These are phyloP conservation scores for Drosophila tanythrix DNA, from an alignment of 2,888 invertebrate species.

Conservation along the genomic window DNA sequence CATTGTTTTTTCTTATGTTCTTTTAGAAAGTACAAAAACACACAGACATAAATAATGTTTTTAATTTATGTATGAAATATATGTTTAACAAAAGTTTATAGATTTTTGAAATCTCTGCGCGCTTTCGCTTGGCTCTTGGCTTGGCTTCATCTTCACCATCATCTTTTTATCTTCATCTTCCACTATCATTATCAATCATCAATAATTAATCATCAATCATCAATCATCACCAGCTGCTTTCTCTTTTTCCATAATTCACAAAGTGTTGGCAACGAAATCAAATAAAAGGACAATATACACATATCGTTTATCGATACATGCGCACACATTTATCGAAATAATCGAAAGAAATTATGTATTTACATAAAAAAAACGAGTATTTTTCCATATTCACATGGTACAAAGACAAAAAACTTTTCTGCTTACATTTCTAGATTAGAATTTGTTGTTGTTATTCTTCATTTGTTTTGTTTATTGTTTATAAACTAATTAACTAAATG, in stretches of 20 bases:
- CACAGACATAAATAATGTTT: constrained; percentile 65
- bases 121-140: constrained; percentile 74
- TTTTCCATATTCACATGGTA: constrained; percentile 58
- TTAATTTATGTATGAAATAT: constrained; percentile 44
- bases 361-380: constrained; percentile 60
- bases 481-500: constrained; percentile 72
- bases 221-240: constrained; percentile 4
- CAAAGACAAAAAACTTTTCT: constrained; percentile 29
- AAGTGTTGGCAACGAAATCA: constrained; percentile 73
- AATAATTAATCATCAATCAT: background rate
- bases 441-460: constrained; percentile 8
- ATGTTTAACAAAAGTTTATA: constrained; percentile 78
- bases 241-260: constrained; percentile 48
- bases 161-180: constrained; percentile 3
- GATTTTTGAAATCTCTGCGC: constrained; percentile 78
- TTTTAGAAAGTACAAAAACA: constrained; percentile 77
- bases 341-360: constrained; percentile 62
- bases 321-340: constrained; percentile 18
- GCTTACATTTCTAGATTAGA: constrained; percentile 59
- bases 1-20: constrained; percentile 47
- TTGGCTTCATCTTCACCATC: constrained; percentile 48
- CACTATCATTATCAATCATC: no score
- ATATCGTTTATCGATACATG: constrained; percentile 16
- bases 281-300: constrained; percentile 13
- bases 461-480: constrained; percentile 19